Percentiles rank a stretch among this genome's conserved stretches.
Evolutionary conservation across 2,113 vertebrate species (phyloP).

Genomic region (Tupaia chinensis): DNA sequence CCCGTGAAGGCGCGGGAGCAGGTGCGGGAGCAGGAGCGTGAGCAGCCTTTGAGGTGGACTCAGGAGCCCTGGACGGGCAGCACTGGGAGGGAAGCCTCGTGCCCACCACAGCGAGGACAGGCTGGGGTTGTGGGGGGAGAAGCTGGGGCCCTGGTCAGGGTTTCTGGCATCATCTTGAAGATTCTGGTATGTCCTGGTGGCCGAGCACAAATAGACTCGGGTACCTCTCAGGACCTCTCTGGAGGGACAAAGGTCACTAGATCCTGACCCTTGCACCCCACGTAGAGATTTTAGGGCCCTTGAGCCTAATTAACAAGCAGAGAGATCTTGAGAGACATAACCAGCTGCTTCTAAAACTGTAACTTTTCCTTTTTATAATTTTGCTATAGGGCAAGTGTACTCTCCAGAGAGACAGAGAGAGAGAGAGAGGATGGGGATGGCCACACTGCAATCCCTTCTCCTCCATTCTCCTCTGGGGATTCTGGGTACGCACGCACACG

Average conservation of each 20-base stretch:
- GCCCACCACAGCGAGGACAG: not conserved
- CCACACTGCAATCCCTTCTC: no score
- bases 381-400: no score
- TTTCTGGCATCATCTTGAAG: not conserved
- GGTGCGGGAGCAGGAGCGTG: not conserved
- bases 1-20: not conserved
- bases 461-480: no score
- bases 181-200: not conserved
- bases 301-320: not conserved
- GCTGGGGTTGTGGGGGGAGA: not conserved
- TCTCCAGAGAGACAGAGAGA: no score
- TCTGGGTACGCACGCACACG: no score
- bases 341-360: not conserved
- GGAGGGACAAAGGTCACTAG: not conserved
- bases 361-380: no score
- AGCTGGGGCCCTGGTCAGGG: rapidly evolving
- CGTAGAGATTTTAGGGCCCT: not conserved
- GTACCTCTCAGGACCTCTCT: not conserved
- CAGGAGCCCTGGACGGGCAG: rapidly evolving
- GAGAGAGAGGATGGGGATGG: no score
- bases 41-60: not conserved
- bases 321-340: not conserved
- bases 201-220: not conserved
- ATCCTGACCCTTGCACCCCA: not conserved
- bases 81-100: rapidly evolving